phyloP scores from a whole-genome alignment of 2,797 vertebrate genomes.

The Tokudaia muenninki region DNA sequence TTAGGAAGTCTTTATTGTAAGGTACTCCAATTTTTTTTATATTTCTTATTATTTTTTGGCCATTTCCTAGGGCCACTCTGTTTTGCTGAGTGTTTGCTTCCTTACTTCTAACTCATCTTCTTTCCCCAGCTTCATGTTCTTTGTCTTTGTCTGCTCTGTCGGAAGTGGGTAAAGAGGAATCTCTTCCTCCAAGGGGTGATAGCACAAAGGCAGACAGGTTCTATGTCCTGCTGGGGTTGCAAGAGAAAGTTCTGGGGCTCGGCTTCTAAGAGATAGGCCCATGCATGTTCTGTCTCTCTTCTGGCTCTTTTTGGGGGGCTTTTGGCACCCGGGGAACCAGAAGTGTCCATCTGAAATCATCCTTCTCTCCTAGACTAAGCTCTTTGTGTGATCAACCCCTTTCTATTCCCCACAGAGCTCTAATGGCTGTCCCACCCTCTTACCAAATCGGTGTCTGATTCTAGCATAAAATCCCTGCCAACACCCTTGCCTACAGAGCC shows the following conservation, averaged over 20 bases:
- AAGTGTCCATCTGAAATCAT: not conserved
- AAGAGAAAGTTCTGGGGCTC: not conserved
- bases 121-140: not conserved
- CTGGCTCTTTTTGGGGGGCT: not conserved
- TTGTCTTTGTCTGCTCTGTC: not conserved
- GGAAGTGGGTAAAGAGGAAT: not conserved
- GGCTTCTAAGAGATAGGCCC: not conserved
- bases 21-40: not conserved
- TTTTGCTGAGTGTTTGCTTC: not conserved
- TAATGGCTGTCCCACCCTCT: not conserved
- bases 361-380: not conserved
- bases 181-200: not conserved
- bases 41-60: not conserved
- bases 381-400: not conserved
- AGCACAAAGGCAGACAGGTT: not conserved
- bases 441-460: not conserved
- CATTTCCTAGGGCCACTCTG: not conserved
- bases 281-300: not conserved
- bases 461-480: not conserved
- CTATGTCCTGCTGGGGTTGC: not conserved
- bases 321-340: not conserved
- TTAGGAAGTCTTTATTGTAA: not conserved
- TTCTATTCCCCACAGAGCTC: not conserved
- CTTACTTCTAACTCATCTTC: not conserved
- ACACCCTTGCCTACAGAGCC: not conserved